phyloP scores from a whole-genome alignment of 64 coral and sea anemone genomes.

The Montipora efflorescens region DNA sequence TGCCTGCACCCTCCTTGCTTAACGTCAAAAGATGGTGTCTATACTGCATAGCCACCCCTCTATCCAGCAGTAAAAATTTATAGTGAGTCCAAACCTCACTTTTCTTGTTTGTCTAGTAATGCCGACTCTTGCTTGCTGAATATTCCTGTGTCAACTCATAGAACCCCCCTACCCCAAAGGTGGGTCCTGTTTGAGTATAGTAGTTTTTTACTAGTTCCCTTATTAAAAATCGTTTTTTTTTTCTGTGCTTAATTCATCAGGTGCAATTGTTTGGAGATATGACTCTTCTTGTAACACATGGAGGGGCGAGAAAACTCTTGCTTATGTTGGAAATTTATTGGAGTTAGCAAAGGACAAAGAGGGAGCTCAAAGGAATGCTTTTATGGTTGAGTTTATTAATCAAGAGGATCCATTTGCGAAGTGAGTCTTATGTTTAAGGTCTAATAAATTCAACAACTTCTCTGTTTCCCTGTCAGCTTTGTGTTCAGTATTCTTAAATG shows the following conservation, averaged over 20 bases:
- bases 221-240: neutral
- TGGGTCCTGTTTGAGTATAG: neutral
- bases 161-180: no score
- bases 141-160: no score
- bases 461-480: no score
- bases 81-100: no score
- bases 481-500: no score
- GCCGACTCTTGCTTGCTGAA: no score
- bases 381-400: slow-evolving; percentile 89
- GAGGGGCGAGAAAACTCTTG: slow-evolving; percentile 65
- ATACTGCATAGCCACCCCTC: no score
- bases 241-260: slow-evolving; percentile 4
- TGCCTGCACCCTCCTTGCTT: no score
- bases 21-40: no score
- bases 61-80: no score
- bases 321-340: slow-evolving; percentile 78
- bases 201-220: neutral
- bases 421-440: neutral
- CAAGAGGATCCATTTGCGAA: slow-evolving; percentile 94
- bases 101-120: no score
- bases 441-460: no score
- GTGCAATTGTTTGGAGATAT: slow-evolving; percentile 77
- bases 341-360: slow-evolving; percentile 77
- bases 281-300: slow-evolving; percentile 57
- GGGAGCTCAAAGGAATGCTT: slow-evolving; percentile 89